These are phyloP conservation scores for Etia nguti DNA, from an alignment of 2,113 vertebrate genomes.

Conservation along the genomic window DNA sequence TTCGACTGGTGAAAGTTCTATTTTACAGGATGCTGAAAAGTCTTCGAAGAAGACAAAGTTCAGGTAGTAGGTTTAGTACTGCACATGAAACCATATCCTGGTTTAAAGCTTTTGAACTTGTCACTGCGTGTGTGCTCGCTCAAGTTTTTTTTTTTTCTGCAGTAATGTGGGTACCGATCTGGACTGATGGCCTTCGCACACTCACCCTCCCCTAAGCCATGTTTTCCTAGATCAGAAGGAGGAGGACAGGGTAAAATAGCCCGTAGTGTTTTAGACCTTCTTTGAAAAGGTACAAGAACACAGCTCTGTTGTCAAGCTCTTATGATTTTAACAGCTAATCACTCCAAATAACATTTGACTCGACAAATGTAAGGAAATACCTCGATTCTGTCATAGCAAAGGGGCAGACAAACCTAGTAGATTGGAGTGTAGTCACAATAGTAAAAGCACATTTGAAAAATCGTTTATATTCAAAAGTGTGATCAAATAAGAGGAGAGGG, in stretches of 20 bases:
- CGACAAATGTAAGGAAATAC: neutral
- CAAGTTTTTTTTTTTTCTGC: neutral
- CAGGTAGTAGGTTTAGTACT: neutral
- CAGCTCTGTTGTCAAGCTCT: neutral
- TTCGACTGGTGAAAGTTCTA: neutral
- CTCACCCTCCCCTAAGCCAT: neutral
- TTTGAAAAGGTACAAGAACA: neutral
- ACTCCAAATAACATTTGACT: neutral
- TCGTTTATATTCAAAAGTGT: neutral
- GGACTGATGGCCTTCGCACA: neutral
- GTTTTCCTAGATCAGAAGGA: neutral
- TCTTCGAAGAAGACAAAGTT: neutral
- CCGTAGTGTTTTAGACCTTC: neutral
- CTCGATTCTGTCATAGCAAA: neutral
- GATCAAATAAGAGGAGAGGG: neutral
- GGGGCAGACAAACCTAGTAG: neutral
- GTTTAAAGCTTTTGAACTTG: neutral
- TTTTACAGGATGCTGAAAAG: neutral
- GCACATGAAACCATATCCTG: neutral
- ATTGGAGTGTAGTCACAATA: neutral
- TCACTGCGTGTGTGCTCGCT: neutral
- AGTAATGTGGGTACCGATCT: neutral
- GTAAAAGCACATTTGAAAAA: neutral
- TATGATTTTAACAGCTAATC: neutral
- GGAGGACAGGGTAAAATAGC: rapidly evolving